Conservation (phyloP, 2,113 vertebrate species). For the Varanus salvator region DNA sequence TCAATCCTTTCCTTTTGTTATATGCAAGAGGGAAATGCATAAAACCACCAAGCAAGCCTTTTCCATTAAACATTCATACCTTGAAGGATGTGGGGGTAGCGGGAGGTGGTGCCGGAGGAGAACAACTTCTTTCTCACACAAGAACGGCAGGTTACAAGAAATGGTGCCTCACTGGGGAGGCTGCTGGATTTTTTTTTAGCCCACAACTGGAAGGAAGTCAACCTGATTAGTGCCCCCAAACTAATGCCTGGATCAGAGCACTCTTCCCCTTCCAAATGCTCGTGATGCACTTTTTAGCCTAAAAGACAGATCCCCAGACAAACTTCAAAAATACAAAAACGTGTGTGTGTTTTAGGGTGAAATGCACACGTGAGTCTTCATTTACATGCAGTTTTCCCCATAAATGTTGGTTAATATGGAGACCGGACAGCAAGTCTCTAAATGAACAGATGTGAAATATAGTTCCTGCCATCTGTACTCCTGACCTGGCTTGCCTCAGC, state of each 20-base stretch:
- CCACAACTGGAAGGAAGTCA: not conserved
- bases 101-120: not conserved
- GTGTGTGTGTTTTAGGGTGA: too few species aligned
- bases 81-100: too few species aligned
- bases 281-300: not conserved
- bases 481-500: too few species aligned
- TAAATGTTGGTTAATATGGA: too few species aligned
- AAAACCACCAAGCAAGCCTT: not conserved
- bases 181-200: too few species aligned
- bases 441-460: too few species aligned
- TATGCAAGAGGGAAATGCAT: not conserved
- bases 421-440: too few species aligned
- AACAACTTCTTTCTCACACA: not conserved
- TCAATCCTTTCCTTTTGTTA: not conserved
- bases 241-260: not conserved
- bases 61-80: not conserved
- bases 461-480: too few species aligned
- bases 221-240: not conserved
- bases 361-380: too few species aligned
- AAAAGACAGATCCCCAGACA: not conserved
- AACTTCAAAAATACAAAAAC: too few species aligned
- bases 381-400: too few species aligned
- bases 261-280: not conserved
- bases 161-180: not conserved
- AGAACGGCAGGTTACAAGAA: not conserved